phyloP scores from a whole-genome alignment of 1,140 invertebrate genomes.

The Penaeus vannamei region DNA sequence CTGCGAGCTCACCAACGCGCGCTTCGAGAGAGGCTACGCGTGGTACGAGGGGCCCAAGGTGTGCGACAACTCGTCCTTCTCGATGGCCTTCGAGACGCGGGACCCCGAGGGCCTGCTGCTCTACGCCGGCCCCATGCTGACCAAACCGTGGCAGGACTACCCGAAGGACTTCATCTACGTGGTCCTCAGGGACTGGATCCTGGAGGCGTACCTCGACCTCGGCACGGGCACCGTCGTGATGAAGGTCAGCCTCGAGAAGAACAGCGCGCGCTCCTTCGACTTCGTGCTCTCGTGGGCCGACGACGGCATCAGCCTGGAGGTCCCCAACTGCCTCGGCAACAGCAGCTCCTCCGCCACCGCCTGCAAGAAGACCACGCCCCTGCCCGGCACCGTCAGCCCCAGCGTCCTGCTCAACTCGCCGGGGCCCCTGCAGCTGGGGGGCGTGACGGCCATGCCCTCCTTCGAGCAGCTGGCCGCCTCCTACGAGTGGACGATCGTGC shows the following conservation, averaged over 20 bases:
- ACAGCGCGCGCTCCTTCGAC: background rate
- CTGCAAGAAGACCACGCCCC: background rate
- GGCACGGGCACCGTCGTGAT: slow-evolving; percentile 93
- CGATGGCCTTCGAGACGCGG: slow-evolving; percentile 48
- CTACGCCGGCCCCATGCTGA: slow-evolving; percentile 72
- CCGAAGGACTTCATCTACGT: slow-evolving; percentile 81
- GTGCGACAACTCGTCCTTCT: slow-evolving; percentile 51
- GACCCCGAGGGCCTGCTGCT: slow-evolving; percentile 39
- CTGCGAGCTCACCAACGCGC: slow-evolving; percentile 70
- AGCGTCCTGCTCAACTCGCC: slow-evolving; percentile 85
- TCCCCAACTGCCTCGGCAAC: slow-evolving; percentile 2
- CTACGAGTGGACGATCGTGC: slow-evolving; percentile 89
- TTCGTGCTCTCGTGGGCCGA: slow-evolving; percentile 31
- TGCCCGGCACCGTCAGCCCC: background rate
- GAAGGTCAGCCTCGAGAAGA: slow-evolving; percentile 83
- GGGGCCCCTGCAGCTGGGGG: slow-evolving; percentile 93
- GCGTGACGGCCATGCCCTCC: slow-evolving; percentile 84
- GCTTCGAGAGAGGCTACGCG: slow-evolving; percentile 51
- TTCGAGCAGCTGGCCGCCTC: slow-evolving; percentile 79
- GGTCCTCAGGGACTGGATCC: slow-evolving; percentile 96
- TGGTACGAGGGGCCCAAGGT: slow-evolving; percentile 41
- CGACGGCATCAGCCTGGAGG: slow-evolving; percentile 7
- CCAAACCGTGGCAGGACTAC: slow-evolving; percentile 27
- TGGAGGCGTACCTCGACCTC: slow-evolving; percentile 94
- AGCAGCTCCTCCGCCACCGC: too few species aligned